These are phyloP conservation scores for Neosilurus hyrtlii DNA, from an alignment of 2,797 vertebrate genomes.

Conservation along the genomic window DNA sequence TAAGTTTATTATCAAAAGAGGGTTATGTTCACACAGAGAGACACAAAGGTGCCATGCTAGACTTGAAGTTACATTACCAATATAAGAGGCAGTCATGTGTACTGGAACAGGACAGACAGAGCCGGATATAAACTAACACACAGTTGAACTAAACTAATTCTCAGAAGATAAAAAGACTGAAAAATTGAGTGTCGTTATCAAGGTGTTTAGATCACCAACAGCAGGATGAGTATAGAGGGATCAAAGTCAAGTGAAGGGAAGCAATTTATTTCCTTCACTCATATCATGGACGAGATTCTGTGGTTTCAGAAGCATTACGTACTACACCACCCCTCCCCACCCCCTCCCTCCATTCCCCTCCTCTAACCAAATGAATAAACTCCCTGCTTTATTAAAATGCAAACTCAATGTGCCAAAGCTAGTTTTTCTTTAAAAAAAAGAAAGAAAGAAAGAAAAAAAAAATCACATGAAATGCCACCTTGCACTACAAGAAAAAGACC, in stretches of 20 bases:
- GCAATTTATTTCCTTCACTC: constrained; percentile 19
- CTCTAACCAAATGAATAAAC: constrained; percentile 36
- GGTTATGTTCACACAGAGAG: constrained; percentile 55
- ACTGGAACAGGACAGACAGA: constrained; percentile 47
- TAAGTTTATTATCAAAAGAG: constrained; percentile 61
- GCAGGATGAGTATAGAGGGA: constrained; percentile 22
- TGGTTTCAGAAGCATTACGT: constrained; percentile 39
- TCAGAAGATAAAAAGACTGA: constrained; percentile 45
- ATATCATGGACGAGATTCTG: constrained; percentile 15
- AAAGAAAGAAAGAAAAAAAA: neutral
- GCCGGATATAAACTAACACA: constrained; percentile 45
- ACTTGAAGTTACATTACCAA: constrained; percentile 45
- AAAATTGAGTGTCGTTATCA: constrained; percentile 42
- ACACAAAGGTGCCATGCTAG: constrained; percentile 53
- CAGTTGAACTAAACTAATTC: constrained; percentile 42
- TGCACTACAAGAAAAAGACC: constrained; percentile 37
- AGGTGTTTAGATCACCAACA: constrained; percentile 29
- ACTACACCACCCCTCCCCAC: constrained; percentile 21
- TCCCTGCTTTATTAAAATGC: constrained; percentile 52
- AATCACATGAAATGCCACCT: constrained; percentile 41
- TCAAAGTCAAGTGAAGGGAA: constrained; percentile 23
- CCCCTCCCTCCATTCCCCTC: neutral
- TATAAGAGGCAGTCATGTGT: constrained; percentile 44
- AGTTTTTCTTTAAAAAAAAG: neutral
- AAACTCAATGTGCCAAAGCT: constrained; percentile 36